Evolutionary conservation across 1,140 invertebrate species (phyloP).

Genomic region (Eurosta solidaginis): DNA sequence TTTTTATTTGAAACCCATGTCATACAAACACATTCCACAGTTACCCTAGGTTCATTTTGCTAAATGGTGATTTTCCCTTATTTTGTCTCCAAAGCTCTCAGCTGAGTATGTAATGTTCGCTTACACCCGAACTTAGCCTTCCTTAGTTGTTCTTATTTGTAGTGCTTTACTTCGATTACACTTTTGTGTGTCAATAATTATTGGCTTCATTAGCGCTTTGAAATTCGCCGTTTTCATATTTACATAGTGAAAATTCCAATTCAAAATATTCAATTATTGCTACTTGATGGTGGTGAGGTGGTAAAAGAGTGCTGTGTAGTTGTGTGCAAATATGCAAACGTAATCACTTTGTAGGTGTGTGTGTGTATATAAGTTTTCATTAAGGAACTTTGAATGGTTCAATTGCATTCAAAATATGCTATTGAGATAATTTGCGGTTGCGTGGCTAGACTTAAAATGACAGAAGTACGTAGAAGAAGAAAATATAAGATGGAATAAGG

Average conservation of each 20-base stretch:
- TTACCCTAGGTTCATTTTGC: too few species aligned
- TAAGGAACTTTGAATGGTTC: slow-evolving; percentile 12
- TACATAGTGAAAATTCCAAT: slow-evolving; percentile 8
- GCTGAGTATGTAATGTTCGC: too few species aligned
- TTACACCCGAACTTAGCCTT: background rate
- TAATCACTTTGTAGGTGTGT: background rate
- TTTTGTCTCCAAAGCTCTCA: too few species aligned
- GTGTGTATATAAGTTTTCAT: slow-evolving; percentile 18
- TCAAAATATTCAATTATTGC: slow-evolving; percentile 21
- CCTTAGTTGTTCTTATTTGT: background rate
- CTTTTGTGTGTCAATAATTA: slow-evolving; percentile 17
- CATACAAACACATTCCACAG: too few species aligned
- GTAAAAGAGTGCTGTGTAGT: background rate
- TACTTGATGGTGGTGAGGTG: background rate
- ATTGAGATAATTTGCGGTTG: slow-evolving; percentile 24
- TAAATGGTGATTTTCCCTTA: too few species aligned
- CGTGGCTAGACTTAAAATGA: background rate
- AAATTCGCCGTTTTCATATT: slow-evolving; percentile 13
- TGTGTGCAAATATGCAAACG: background rate
- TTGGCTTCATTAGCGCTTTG: slow-evolving; percentile 25
- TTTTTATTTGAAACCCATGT: too few species aligned
- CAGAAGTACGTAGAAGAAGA: background rate
- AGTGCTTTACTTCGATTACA: slow-evolving; percentile 13
- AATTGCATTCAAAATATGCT: slow-evolving; percentile 10
- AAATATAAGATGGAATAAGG: background rate